Percentiles rank a stretch among this genome's conserved stretches.
phyloP scores from a whole-genome alignment of 2,797 vertebrate species.

The Apodemus agrarius region DNA sequence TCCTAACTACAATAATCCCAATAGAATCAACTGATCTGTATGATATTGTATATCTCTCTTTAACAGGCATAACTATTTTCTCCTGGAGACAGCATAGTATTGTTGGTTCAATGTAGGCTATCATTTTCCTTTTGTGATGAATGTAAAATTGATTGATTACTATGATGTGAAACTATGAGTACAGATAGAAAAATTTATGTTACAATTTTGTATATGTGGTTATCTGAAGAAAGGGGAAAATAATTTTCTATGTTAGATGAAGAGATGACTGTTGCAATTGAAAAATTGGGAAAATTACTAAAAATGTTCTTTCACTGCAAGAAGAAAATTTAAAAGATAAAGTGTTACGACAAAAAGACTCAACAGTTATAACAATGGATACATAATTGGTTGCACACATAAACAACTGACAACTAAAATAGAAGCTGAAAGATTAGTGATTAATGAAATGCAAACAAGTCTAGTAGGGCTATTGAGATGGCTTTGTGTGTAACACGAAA shows the following conservation, averaged over 20 bases:
- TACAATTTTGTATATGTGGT: background rate
- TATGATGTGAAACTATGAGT: background rate
- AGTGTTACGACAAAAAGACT: background rate
- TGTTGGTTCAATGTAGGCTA: background rate
- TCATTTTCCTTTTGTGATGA: background rate
- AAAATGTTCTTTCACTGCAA: background rate
- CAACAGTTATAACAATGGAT: background rate
- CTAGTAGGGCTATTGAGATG: background rate
- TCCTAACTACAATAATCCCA: background rate
- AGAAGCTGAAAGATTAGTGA: background rate
- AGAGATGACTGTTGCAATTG: background rate
- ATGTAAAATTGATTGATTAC: background rate
- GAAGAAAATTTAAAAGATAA: background rate
- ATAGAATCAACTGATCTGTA: background rate
- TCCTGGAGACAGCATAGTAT: background rate
- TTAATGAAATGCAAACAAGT: background rate
- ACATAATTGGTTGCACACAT: background rate
- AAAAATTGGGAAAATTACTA: background rate
- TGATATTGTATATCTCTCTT: background rate
- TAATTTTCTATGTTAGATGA: background rate
- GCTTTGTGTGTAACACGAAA: background rate
- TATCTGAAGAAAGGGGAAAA: background rate
- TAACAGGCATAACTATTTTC: background rate
- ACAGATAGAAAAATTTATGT: background rate
- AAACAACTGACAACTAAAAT: background rate